Base-by-base conservation (phyloP, 2,113 vertebrate species). In the Petroica traversi region DNA sequence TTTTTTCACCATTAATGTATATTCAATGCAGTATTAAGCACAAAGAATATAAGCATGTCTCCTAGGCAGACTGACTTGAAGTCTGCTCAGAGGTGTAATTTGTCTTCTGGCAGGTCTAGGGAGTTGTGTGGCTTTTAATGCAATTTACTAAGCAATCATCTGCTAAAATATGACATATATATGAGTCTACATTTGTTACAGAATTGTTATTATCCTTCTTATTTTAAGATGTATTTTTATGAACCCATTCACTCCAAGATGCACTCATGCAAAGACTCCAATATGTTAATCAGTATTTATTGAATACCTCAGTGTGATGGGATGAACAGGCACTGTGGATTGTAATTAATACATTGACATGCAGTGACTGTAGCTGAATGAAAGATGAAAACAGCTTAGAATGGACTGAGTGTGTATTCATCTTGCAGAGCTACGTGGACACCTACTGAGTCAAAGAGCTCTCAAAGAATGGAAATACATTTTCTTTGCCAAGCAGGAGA, bases 291-390 rank as follows among this genome's bases (percentile, higher is more conserved):
- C 31, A 54, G 54, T 83, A 54, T 92, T 93, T 96, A 94, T 95
- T 86, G 92, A 97, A 73, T 94, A 49, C 58, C 86, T 91, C 75
- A 31, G 57, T 43, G 61, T 82, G 71, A 79, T 26, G 68, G 63
- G 85, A 76, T 92, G 85, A 92, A 71, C 69, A 76, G 91, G 57
- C 87, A 31, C 81, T 8, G 10, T 36, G 76, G 78, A 36, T 41
- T 71, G 43, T 89, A 94, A 92, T 93, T 91, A 96, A 93, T 80
- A 55, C 93, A 85, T 92, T 77, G 96, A 86, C 74, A 88, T 85
- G 78, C 75, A 71, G 19, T 15, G 3, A 20, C 49, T 89, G 17
- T 9, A 40, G 73, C 88, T 92, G 91, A 91, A 78, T 40, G 82
- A 78, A 71, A 93, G 87, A 92, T 84, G 64, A 86, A 74, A 90